Evolutionary conservation across 2,113 vertebrate genomes (phyloP).

Genomic region (Salvelinus sp.): DNA sequence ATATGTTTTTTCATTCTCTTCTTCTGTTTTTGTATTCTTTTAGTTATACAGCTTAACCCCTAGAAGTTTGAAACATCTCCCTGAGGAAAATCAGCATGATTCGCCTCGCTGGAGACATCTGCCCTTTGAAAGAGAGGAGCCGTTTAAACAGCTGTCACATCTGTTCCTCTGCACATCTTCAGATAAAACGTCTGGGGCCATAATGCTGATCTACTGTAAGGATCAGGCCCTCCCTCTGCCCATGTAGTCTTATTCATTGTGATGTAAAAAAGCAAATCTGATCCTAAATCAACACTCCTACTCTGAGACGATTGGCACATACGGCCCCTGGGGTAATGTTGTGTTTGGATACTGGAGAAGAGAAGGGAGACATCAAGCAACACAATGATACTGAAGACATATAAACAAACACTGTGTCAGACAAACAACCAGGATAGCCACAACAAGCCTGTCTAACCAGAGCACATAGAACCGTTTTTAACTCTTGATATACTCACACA

Average conservation of each 20-base stretch:
- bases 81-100: slow-evolving; percentile 77
- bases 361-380: background rate
- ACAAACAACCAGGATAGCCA: background rate
- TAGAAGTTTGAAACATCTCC: slow-evolving; percentile 66
- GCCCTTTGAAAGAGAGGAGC: slow-evolving; percentile 72
- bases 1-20: background rate
- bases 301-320: background rate
- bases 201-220: slow-evolving; percentile 26
- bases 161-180: slow-evolving; percentile 60
- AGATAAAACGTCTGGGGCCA: slow-evolving; percentile 63
- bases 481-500: no score
- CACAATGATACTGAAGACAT: background rate
- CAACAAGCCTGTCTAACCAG: background rate
- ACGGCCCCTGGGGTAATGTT: background rate
- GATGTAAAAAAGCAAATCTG: slow-evolving; percentile 18
- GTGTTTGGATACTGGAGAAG: background rate
- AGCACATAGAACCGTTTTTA: background rate
- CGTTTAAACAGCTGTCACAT: slow-evolving; percentile 80
- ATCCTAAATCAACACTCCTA: background rate
- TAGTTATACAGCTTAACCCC: slow-evolving; percentile 48
- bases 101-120: slow-evolving; percentile 77
- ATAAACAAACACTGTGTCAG: background rate
- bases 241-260: slow-evolving; percentile 8
- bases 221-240: no score
- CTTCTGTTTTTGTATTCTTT: slow-evolving; percentile 45